A percentile compares a stretch with the other conserved stretches of the same genome.
These are phyloP conservation scores for Argyresthia goedartella DNA, from an alignment of 2,888 invertebrate species.

Conservation along the genomic window DNA sequence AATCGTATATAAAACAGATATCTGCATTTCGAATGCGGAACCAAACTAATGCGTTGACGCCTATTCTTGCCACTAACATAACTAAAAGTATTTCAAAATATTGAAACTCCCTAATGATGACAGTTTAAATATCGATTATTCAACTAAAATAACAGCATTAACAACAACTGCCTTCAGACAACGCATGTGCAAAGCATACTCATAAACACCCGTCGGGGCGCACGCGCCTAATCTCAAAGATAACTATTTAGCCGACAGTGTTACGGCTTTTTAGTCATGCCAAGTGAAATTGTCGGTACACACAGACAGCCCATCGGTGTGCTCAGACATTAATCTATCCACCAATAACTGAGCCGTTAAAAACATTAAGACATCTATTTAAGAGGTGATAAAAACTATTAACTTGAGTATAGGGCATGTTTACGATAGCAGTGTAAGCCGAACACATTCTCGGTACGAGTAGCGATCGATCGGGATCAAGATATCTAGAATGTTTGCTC, in stretches of 20 bases:
- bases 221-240: neutral
- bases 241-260: neutral
- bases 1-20: too few relatives aligned
- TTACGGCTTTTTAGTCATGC: neutral
- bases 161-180: neutral
- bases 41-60: too few relatives aligned
- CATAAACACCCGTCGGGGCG: neutral
- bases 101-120: neutral
- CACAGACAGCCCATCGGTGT: neutral
- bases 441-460: neutral
- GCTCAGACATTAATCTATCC: conserved; percentile 3
- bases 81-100: neutral
- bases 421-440: neutral
- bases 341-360: conserved; percentile 5
- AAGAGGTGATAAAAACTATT: conserved; percentile 36
- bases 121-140: neutral
- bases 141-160: neutral
- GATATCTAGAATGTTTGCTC: too few relatives aligned
- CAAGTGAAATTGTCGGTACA: neutral
- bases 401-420: conserved; percentile 14
- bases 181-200: neutral
- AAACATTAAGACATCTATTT: conserved; percentile 2
- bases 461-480: too few relatives aligned
- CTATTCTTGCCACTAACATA: neutral
- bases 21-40: too few relatives aligned